Evolutionary conservation across 2,113 vertebrate genomes (phyloP).

Genomic region (Laterallus jamaicensis): DNA sequence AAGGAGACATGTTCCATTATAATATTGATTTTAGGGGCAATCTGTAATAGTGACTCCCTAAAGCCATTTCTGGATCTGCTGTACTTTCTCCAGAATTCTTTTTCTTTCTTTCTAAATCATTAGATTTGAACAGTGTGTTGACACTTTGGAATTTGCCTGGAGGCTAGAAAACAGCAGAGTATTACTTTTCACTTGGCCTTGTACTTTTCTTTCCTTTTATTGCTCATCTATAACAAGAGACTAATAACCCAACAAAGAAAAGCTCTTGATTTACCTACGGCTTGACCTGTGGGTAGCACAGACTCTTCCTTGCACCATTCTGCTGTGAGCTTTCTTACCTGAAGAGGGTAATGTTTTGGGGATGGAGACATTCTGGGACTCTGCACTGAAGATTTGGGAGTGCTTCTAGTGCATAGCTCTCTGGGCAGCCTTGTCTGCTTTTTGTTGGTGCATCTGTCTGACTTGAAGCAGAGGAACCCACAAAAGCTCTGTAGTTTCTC

Average conservation of each 20-base stretch:
- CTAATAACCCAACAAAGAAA: neutral
- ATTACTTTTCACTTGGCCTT: constrained; percentile 31
- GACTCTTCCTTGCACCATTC: neutral
- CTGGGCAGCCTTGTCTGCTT: neutral
- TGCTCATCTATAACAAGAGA: neutral
- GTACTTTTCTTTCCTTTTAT: neutral
- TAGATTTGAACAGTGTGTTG: neutral
- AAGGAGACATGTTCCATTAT: constrained; percentile 4
- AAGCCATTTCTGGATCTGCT: constrained; percentile 28
- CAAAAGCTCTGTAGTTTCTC: neutral
- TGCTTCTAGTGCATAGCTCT: neutral
- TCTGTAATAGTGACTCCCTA: constrained; percentile 18
- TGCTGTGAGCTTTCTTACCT: neutral
- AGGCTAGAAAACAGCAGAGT: neutral
- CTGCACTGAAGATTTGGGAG: neutral
- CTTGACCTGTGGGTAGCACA: neutral
- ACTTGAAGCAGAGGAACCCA: neutral
- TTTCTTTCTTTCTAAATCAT: constrained; percentile 8
- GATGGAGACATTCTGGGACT: neutral
- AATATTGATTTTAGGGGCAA: constrained; percentile 20
- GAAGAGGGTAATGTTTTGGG: neutral
- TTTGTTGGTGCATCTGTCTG: neutral
- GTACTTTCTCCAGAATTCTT: neutral
- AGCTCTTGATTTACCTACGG: neutral
- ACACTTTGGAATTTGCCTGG: neutral